Conservation (phyloP, 2,113 vertebrate genomes). For the Otus sunia region DNA sequence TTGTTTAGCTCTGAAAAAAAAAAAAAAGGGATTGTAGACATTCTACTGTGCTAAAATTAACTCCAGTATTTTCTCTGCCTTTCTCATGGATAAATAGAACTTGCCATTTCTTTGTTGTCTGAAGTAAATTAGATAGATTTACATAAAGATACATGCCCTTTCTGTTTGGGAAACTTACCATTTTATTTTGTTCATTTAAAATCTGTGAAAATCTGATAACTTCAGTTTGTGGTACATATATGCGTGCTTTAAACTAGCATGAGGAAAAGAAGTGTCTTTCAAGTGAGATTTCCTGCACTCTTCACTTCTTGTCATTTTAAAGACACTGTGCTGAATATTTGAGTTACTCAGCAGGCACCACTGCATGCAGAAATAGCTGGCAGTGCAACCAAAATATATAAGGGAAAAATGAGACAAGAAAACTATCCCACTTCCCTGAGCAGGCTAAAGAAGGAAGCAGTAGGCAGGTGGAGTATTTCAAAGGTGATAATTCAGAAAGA, state of each 20-base stretch:
- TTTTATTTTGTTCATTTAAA: background rate
- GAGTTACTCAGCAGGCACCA: background rate
- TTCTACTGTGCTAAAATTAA: background rate
- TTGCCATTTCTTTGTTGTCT: background rate
- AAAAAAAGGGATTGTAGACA: background rate
- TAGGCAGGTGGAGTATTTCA: background rate
- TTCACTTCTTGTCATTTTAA: background rate
- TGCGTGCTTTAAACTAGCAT: background rate
- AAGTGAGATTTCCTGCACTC: background rate
- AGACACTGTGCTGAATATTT: background rate
- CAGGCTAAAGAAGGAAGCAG: background rate
- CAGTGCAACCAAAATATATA: background rate
- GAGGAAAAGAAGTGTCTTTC: background rate
- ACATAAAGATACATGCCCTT: background rate
- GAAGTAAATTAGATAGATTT: background rate
- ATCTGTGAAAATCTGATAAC: background rate
- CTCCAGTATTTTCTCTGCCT: background rate
- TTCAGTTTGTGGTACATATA: background rate
- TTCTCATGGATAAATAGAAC: background rate
- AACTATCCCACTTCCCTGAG: background rate
- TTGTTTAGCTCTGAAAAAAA: background rate
- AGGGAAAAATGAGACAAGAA: background rate
- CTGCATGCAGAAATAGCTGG: background rate
- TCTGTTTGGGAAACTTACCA: background rate
- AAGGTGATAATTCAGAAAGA: background rate